These are phyloP conservation scores for Brassicogethes aeneus DNA, from an alignment of 2,888 invertebrate genomes.

Conservation along the genomic window DNA sequence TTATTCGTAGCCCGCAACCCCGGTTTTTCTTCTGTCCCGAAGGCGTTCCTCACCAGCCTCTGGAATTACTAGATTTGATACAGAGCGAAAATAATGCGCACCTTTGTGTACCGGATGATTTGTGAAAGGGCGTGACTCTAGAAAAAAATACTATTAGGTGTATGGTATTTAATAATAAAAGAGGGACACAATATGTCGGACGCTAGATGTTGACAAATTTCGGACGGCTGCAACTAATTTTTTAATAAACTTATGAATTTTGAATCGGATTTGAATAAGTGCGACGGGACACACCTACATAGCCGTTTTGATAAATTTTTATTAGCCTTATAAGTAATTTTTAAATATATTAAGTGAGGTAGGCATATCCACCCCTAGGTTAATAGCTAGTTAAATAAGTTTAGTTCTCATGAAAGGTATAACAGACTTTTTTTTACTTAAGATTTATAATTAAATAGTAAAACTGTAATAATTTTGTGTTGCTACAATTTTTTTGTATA, in stretches of 20 bases:
- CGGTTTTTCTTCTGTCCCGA: background rate
- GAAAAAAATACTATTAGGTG: slow-evolving; percentile 16
- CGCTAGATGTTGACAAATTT: slow-evolving; percentile 35
- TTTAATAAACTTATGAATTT: slow-evolving; percentile 31
- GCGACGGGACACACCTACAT: too few relatives aligned
- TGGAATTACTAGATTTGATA: slow-evolving; percentile 42
- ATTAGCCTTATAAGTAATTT: background rate
- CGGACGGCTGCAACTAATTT: slow-evolving; percentile 31
- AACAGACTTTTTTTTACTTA: too few relatives aligned
- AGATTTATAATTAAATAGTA: too few relatives aligned
- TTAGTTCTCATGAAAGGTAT: too few relatives aligned
- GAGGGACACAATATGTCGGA: slow-evolving; percentile 25
- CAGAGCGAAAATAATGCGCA: slow-evolving; percentile 31
- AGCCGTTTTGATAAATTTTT: background rate
- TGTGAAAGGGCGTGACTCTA: slow-evolving; percentile 30
- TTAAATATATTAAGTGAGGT: too few relatives aligned
- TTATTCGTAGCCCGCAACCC: background rate
- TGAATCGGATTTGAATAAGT: slow-evolving; percentile 8
- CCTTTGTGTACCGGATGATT: slow-evolving; percentile 28
- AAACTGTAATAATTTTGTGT: too few relatives aligned
- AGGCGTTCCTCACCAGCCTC: slow-evolving; percentile 38
- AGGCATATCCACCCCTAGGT: too few relatives aligned
- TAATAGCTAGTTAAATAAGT: too few relatives aligned
- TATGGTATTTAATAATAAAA: too few relatives aligned
- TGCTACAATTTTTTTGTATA: too few relatives aligned